Percentiles rank a stretch among this genome's conserved stretches.
Evolutionary conservation across 2,888 invertebrate genomes (phyloP).

Genomic region (Agrilus mali): DNA sequence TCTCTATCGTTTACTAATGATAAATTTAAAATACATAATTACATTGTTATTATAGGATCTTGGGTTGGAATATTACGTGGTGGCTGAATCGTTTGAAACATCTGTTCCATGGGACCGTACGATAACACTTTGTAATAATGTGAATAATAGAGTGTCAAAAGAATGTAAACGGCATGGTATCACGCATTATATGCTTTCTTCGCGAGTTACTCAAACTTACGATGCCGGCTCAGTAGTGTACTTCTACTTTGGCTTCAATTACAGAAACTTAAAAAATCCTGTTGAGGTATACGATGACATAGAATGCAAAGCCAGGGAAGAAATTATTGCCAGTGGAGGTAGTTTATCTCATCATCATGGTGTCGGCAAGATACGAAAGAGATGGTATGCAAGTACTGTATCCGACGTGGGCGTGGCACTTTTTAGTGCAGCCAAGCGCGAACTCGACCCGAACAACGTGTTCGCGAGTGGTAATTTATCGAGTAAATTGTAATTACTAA

Average conservation of each 20-base stretch:
- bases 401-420: conserved; percentile 68
- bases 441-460: conserved; percentile 88
- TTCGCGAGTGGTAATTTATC: conserved; percentile 81
- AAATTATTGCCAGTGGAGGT: conserved; percentile 81
- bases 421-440: conserved; percentile 68
- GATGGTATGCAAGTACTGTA: conserved; percentile 77
- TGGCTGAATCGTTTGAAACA: conserved; percentile 97
- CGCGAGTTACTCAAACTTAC: conserved; percentile 90
- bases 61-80: conserved; percentile 72
- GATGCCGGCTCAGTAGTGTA: conserved; percentile 96
- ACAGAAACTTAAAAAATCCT: conserved; percentile 61
- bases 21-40: no score
- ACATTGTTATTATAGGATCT: conserved; percentile 53
- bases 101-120: conserved; percentile 95
- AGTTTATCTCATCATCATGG: conserved; percentile 96
- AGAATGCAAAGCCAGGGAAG: conserved; percentile 79
- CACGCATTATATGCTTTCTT: conserved; percentile 54
- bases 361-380: conserved; percentile 81
- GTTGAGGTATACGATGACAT: conserved; percentile 73
- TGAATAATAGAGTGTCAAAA: conserved; percentile 63
- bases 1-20: no score
- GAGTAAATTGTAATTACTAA: conserved; percentile 22
- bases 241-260: conserved; percentile 33
- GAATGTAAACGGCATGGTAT: conserved; percentile 51
- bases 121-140: conserved; percentile 71